These are phyloP conservation scores for Baccha elongata DNA, from an alignment of 2,888 invertebrate genomes.

Conservation along the genomic window DNA sequence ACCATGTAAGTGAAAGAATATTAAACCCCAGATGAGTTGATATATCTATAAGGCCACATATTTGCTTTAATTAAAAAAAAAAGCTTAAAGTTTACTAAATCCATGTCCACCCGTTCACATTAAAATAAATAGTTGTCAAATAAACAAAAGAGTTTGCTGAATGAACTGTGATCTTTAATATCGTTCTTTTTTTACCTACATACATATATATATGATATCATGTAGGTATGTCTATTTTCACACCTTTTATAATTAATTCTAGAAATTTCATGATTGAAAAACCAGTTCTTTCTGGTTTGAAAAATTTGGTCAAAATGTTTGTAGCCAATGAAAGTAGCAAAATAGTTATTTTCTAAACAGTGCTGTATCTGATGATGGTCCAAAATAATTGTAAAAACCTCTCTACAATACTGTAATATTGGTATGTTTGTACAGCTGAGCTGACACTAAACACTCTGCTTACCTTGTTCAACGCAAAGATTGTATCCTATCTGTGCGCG, in stretches of 20 bases:
- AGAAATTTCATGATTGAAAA: slow-evolving; percentile 13
- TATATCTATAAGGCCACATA: too few species aligned
- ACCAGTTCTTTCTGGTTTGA: not conserved
- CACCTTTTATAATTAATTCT: not conserved
- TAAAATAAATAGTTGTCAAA: slow-evolving; percentile 5
- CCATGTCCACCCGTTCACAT: not conserved
- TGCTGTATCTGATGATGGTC: not conserved
- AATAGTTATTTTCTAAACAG: too few species aligned
- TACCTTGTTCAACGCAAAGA: slow-evolving; percentile 21
- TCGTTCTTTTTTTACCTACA: not conserved
- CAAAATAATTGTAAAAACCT: not conserved
- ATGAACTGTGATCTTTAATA: slow-evolving; percentile 15
- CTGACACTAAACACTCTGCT: not conserved
- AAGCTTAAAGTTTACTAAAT: too few species aligned
- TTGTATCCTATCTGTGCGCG: slow-evolving; percentile 12
- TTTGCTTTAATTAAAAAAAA: too few species aligned
- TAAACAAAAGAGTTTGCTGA: not conserved
- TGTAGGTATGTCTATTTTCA: slow-evolving; percentile 8
- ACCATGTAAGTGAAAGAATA: too few species aligned
- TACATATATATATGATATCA: slow-evolving; percentile 15
- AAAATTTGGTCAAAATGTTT: not conserved
- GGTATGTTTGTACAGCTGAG: too few species aligned
- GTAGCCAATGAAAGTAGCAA: not conserved
- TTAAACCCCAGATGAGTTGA: too few species aligned
- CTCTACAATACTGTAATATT: not conserved